phyloP scores from a whole-genome alignment of 2,888 invertebrate species.

The Synergus japonicus region DNA sequence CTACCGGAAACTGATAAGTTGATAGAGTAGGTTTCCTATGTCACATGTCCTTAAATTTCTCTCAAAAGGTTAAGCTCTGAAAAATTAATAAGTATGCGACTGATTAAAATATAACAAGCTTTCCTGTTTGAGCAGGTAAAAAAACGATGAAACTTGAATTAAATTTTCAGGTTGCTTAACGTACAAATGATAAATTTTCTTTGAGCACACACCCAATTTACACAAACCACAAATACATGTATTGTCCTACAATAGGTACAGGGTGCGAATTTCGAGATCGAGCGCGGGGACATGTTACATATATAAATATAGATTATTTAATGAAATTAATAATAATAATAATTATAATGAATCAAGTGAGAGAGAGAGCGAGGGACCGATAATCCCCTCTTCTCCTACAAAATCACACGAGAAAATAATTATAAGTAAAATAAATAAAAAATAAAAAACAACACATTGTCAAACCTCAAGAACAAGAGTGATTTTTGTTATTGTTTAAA shows the following conservation, averaged over 20 bases:
- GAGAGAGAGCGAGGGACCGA: constrained; percentile 3
- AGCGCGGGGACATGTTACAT: constrained; percentile 39
- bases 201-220: constrained; percentile 13
- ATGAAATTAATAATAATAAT: constrained; percentile 21
- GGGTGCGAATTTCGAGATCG: constrained; percentile 38
- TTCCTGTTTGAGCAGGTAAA: neutral
- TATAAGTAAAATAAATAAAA: constrained; percentile 16
- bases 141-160: neutral
- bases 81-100: neutral
- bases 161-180: neutral
- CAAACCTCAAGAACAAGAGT: constrained; percentile 17
- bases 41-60: no score
- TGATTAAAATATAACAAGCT: constrained; percentile 4
- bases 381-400: constrained; percentile 29
- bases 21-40: no score
- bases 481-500: constrained; percentile 8
- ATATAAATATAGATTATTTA: constrained; percentile 38
- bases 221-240: constrained; percentile 11
- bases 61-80: no score
- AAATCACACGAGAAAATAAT: constrained; percentile 30
- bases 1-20: no score
- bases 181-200: neutral
- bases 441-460: constrained; percentile 12
- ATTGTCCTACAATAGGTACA: constrained; percentile 33
- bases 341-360: constrained; percentile 29